Percentiles rank a stretch among this genome's conserved stretches.
Evolutionary conservation across 2,888 invertebrate species (phyloP).

Genomic region (Limnephilus lunatus): DNA sequence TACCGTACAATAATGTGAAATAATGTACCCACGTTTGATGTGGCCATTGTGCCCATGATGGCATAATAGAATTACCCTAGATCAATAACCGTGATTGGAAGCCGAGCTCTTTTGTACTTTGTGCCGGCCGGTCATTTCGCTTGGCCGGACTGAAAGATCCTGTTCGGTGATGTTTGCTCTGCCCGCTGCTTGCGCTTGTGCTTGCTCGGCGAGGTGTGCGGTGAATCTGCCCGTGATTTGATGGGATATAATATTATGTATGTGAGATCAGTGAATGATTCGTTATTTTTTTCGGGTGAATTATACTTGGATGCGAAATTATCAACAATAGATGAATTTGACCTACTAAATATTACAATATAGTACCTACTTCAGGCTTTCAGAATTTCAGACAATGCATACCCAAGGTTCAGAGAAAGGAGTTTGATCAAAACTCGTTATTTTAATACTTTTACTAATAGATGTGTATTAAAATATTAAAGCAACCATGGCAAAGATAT

Average conservation of each 20-base stretch:
- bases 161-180: constrained; percentile 16
- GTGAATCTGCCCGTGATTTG: constrained; percentile 6
- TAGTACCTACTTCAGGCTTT: too few relatives aligned
- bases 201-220: constrained; percentile 36
- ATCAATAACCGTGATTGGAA: constrained; percentile 62
- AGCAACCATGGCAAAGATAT: too few relatives aligned
- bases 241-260: neutral
- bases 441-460: too few relatives aligned
- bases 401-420: too few relatives aligned
- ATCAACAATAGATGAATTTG: neutral
- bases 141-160: constrained; percentile 48
- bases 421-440: too few relatives aligned
- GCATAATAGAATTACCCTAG: constrained; percentile 64
- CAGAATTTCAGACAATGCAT: too few relatives aligned
- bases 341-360: neutral
- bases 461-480: too few relatives aligned
- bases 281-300: neutral
- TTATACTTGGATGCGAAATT: neutral
- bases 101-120: constrained; percentile 61
- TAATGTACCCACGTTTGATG: constrained; percentile 59
- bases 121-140: constrained; percentile 60
- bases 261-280: neutral
- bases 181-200: constrained; percentile 35
- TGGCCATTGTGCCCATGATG: constrained; percentile 57
- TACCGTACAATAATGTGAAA: constrained; percentile 12